phyloP scores from a whole-genome alignment of 2,797 vertebrate species.

The Myiotriccus ornatus region DNA sequence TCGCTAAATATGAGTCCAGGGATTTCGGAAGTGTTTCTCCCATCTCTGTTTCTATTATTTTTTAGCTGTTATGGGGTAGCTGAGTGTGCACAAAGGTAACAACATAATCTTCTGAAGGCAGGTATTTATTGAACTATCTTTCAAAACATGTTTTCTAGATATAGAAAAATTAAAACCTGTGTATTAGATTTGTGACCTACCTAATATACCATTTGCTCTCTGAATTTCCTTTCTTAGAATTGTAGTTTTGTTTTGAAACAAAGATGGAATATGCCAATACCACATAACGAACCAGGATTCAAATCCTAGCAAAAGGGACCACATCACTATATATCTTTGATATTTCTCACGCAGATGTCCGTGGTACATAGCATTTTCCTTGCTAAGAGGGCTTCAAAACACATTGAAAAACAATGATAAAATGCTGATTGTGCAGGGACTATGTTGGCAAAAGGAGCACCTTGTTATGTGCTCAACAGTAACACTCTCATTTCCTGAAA shows the following conservation, averaged over 20 bases:
- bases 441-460: neutral
- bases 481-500: neutral
- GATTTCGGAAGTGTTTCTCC: neutral
- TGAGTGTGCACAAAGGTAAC: neutral
- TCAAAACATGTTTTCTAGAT: neutral
- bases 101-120: neutral
- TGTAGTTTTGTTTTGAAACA: neutral
- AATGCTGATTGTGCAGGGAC: neutral
- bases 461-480: rapidly evolving
- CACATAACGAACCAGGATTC: neutral
- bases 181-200: neutral
- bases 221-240: neutral
- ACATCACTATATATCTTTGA: neutral
- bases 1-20: neutral
- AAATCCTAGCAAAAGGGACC: neutral
- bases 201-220: neutral
- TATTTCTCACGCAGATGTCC: neutral
- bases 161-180: neutral
- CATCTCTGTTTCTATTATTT: neutral
- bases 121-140: neutral
- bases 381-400: neutral
- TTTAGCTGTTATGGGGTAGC: neutral
- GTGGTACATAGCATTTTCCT: neutral
- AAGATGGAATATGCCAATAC: neutral
- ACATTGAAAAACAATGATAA: neutral